Percentiles rank a stretch among this genome's conserved stretches.
Evolutionary conservation across 2,797 vertebrate genomes (phyloP).

Genomic region (Danio choprae): DNA sequence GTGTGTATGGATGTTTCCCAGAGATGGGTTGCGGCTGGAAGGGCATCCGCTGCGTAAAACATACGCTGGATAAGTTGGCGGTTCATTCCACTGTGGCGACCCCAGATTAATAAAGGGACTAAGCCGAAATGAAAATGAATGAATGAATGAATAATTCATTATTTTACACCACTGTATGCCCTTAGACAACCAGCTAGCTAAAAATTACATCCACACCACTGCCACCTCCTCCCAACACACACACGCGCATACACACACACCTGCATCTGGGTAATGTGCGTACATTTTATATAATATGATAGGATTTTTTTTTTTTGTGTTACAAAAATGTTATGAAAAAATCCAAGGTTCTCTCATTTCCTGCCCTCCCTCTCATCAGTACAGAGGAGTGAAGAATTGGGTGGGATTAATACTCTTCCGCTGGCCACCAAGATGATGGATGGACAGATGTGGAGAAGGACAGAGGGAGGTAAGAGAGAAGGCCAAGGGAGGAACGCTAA

Average conservation of each 20-base stretch:
- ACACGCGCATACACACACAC: constrained; percentile 39
- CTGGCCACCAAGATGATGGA: constrained; percentile 80
- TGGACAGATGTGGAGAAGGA: constrained; percentile 79
- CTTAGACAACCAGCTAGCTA: not conserved
- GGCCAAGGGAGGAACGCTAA: constrained; percentile 70
- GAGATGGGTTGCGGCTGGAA: no score
- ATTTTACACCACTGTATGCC: not conserved
- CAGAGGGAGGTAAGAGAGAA: constrained; percentile 64
- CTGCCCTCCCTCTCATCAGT: constrained; percentile 72
- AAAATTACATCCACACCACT: no score
- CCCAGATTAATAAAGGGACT: no score
- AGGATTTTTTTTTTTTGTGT: constrained; percentile 58
- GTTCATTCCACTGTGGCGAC: no score
- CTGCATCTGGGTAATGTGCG: constrained; percentile 66
- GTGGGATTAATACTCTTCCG: constrained; percentile 83
- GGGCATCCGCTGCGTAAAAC: no score
- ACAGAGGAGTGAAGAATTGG: constrained; percentile 78
- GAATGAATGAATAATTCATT: no score
- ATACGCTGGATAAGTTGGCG: no score
- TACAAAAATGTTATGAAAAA: constrained; percentile 78
- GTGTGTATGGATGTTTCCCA: no score
- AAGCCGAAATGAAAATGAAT: no score
- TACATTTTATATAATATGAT: constrained; percentile 59
- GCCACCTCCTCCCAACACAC: no score
- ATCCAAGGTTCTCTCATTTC: constrained; percentile 66